Base-by-base conservation (phyloP, 2,888 invertebrate species). In the Eilema sororculum region DNA sequence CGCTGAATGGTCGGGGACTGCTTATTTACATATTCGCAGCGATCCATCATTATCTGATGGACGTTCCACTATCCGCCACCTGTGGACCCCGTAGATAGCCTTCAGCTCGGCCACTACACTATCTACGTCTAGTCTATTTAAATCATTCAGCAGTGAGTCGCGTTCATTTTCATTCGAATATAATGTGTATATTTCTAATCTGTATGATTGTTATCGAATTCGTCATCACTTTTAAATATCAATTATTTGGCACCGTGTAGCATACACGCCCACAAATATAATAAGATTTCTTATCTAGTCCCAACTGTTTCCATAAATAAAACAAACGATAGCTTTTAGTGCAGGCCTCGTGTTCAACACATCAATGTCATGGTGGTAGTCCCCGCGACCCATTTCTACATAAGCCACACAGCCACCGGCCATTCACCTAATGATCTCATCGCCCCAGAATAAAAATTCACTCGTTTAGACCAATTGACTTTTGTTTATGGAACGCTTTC, bases 401-500 rank as follows among this genome's bases (percentile, higher is more conserved):
- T 83, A 87, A 84, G 81, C 79, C 81, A 84, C 79, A 84, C 81
- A 79, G 77, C 83, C 84, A 84, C 67, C 90, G 93, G 93, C 87
- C 94, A 82, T 94, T 94, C 94, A 94, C 93, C 94, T 87, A 89
- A 89, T 95, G 94, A 95, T 92, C 91, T 94, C 94, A 95, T 91
- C 92, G 93, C 80, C 89, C 91, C 87, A 91, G 90, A 93, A 93
- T 91, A 93, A 93, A 93, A 93, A 90, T 85, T 90, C 86, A 86
- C 88, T 89, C 88, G 91, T 90, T 92, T 90, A 89, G 89, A 90
- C 86, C 93, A 94, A 94, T 94, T 92, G 93, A 90, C 90, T 92
- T 67, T 90, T 90, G 91, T 92, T 91, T 93, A 92, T 92, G 84
- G 89, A 85, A 87, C 89, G 88, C 91, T 93, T 93, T 93, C 92